Evolutionary conservation across 2,888 invertebrate genomes (phyloP).

Genomic region (Colostygia pectinataria): DNA sequence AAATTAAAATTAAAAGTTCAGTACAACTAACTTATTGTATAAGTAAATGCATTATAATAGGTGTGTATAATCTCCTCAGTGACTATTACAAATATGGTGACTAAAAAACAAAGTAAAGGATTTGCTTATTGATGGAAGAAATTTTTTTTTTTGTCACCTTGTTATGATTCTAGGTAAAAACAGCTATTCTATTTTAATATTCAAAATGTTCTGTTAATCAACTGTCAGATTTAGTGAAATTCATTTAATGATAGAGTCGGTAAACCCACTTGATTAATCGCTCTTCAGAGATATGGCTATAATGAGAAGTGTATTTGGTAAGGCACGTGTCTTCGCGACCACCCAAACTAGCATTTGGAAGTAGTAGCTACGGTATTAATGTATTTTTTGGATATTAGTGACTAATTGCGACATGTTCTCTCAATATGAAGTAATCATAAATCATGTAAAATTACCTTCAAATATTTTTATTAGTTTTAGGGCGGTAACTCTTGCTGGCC

Average conservation of each 20-base stretch:
- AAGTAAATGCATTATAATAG: too few relatives aligned
- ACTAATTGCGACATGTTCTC: constrained; percentile 24
- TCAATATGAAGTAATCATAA: constrained; percentile 11
- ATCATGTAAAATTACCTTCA: constrained; percentile 4
- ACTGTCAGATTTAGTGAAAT: constrained; percentile 78
- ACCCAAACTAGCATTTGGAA: constrained; percentile 29
- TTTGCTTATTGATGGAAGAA: too few relatives aligned
- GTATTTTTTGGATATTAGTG: constrained; percentile 19
- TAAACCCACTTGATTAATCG: constrained; percentile 74
- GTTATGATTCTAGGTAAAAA: too few relatives aligned
- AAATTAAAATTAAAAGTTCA: too few relatives aligned
- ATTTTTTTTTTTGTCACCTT: too few relatives aligned
- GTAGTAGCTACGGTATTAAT: constrained; percentile 23
- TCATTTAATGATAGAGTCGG: constrained; percentile 72
- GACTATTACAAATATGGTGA: too few relatives aligned
- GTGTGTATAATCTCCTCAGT: too few relatives aligned
- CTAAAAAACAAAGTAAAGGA: too few relatives aligned
- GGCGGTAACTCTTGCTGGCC: background rate
- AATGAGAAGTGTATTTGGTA: constrained; percentile 52
- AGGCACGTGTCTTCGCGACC: constrained; percentile 34
- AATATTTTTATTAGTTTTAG: constrained; percentile 8
- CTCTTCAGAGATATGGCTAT: constrained; percentile 55
- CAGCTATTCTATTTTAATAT: constrained; percentile 35
- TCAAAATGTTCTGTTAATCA: constrained; percentile 72
- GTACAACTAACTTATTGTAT: too few relatives aligned